phyloP scores from a whole-genome alignment of 2,113 vertebrate species.

The Theristicus caerulescens region DNA sequence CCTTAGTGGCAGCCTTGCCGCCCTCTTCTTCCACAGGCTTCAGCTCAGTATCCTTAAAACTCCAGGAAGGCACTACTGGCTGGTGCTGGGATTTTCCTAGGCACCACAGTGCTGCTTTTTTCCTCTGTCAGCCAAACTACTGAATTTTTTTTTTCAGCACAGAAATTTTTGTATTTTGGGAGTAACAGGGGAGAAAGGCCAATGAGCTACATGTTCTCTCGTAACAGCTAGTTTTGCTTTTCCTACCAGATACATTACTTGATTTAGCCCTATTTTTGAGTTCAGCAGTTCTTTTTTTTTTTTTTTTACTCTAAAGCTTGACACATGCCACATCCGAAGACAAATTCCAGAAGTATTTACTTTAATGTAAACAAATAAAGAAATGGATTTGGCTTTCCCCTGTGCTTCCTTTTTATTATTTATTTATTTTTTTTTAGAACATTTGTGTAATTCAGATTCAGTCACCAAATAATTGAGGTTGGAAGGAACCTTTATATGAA shows the following conservation, averaged over 20 bases:
- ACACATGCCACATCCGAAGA: background rate
- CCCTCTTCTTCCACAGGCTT: background rate
- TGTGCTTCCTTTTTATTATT: background rate
- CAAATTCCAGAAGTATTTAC: background rate
- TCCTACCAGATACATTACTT: background rate
- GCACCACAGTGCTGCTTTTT: background rate
- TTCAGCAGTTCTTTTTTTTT: background rate
- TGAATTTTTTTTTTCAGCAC: background rate
- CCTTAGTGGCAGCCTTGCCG: accelerated
- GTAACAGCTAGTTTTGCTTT: background rate
- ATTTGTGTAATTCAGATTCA: background rate
- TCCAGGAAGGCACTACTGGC: too few species aligned
- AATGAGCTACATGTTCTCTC: background rate
- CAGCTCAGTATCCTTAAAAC: background rate
- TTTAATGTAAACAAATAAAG: background rate
- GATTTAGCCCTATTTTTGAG: background rate
- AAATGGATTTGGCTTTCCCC: background rate
- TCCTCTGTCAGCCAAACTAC: background rate
- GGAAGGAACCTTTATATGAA: background rate
- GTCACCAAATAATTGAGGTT: background rate
- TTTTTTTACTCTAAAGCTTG: background rate
- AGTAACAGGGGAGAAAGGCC: background rate
- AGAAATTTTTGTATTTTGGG: background rate
- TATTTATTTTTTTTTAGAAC: background rate
- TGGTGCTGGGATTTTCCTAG: background rate